A percentile compares a stretch with the other conserved stretches of the same genome.
phyloP scores from a whole-genome alignment of 1,140 invertebrate genomes.

The Sycophila sp. region DNA sequence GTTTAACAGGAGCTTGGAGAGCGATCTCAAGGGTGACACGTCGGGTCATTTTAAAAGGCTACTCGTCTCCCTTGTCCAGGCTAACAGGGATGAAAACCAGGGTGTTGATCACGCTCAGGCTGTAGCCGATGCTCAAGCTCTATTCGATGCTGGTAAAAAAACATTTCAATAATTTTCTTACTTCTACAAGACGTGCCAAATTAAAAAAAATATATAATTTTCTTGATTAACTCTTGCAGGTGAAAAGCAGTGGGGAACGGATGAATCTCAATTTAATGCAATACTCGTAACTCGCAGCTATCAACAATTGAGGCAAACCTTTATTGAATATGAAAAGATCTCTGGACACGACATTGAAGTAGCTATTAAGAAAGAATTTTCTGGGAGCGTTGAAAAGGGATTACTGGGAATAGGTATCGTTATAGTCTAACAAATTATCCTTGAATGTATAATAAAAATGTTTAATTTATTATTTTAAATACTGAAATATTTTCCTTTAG shows the following conservation, averaged over 20 bases:
- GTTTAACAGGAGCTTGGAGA: conserved; percentile 86
- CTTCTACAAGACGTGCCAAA: no score
- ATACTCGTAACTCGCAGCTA: conserved; percentile 72
- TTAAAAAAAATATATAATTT: no score
- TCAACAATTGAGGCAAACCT: conserved; percentile 73
- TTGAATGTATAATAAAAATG: background rate
- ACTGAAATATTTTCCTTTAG: conserved; percentile 70
- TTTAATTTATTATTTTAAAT: conserved; percentile 43
- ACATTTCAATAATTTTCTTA: no score
- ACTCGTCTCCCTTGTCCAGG: conserved; percentile 84
- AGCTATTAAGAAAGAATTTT: conserved; percentile 78
- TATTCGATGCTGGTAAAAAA: conserved; percentile 71
- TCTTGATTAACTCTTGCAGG: conserved; percentile 66
- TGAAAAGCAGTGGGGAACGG: conserved; percentile 73
- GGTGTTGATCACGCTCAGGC: conserved; percentile 67
- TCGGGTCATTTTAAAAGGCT: conserved; percentile 94
- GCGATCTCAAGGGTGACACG: conserved; percentile 90
- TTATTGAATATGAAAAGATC: conserved; percentile 71
- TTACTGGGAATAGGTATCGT: conserved; percentile 72
- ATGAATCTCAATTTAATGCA: conserved; percentile 76
- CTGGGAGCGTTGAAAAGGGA: conserved; percentile 74
- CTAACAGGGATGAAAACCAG: conserved; percentile 83
- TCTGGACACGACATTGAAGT: conserved; percentile 76
- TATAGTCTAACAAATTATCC: conserved; percentile 5
- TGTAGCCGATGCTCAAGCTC: conserved; percentile 68